Evolutionary conservation across 1,140 invertebrate genomes (phyloP), one percentile per base, ranked within the genome.

Genomic region (Ridgeia piscesae): DNA sequence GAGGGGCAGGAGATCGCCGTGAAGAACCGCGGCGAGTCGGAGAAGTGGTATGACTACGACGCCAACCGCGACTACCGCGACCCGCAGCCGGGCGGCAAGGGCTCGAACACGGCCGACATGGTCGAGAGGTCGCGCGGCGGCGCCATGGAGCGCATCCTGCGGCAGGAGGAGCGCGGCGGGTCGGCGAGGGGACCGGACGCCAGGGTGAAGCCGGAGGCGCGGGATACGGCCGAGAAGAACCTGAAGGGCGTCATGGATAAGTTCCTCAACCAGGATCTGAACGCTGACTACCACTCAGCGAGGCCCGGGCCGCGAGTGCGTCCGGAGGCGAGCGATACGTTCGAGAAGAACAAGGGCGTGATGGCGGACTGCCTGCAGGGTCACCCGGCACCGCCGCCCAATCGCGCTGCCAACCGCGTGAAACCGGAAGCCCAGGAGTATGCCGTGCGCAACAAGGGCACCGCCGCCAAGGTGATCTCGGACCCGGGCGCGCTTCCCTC

Each of bases 321-420:
- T 35, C 93, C 93, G 33, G 93, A 93, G 34, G 93, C 91, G 35
- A 34, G 34, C 33, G 92, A 34, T 27, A 42, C 89, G 14, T 35
- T 58, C 58, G 92, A 92, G 89, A 93, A 91, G 77, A 93, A 93
- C 90, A 92, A 92, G 42, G 93, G 93, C n/a, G 50, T 91, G 35
- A 92, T 93, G 93, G 77, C 42, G 14, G 92, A 92, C 34, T 92
- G 89, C 50, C 31, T 93, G 34, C 33, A 91, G 89, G 93, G 93
- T 17, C 91, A 92, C 90, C 89, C 91, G 50, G 48, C 34, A 33
- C 35, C 35, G 11, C 90, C 93, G 11, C n/a, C 50, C 35, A 42
- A 35, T 33, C 31, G 35, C 27, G 89, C 77, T 6, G 33, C 48
- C 33, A 35, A 89, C 31, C 35, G 34, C 33, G 50, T 92, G 1